Evolutionary conservation across 2,797 vertebrate genomes (phyloP).

Genomic region (Chelidonichthys spinosus): DNA sequence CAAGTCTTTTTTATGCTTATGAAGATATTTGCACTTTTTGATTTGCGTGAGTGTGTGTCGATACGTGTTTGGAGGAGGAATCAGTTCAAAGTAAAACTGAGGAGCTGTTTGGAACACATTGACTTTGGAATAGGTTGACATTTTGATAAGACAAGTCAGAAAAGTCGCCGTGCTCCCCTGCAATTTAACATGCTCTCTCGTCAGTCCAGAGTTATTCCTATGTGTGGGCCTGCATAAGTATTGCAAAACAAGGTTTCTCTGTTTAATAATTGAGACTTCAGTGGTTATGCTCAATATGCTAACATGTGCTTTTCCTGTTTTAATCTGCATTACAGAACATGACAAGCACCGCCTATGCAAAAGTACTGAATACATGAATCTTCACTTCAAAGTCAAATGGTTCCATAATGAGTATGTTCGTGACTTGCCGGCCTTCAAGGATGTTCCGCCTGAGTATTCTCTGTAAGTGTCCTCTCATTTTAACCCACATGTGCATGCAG

Average conservation of each 20-base stretch:
- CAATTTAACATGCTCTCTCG: not conserved
- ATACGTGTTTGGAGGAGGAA: not conserved
- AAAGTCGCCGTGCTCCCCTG: not conserved
- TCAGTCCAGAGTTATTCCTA: not conserved
- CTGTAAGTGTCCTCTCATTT: constrained; percentile 87
- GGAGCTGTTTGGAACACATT: not conserved
- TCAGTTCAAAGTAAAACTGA: constrained; percentile 5
- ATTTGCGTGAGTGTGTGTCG: not conserved
- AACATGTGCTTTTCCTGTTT: constrained; percentile 61
- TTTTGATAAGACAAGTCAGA: no score
- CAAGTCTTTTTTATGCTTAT: constrained; percentile 24
- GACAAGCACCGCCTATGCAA: constrained; percentile 98
- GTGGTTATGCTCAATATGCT: constrained; percentile 17
- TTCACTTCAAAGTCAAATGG: constrained; percentile 99
- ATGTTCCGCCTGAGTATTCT: constrained; percentile 94
- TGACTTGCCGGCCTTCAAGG: constrained; percentile 94
- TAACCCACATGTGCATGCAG: not conserved
- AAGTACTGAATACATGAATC: constrained; percentile 99
- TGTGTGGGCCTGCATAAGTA: not conserved
- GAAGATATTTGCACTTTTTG: constrained; percentile 16
- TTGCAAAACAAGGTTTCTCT: constrained; percentile 4
- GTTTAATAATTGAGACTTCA: constrained; percentile 1
- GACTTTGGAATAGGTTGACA: not conserved
- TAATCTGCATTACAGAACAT: constrained; percentile 90
- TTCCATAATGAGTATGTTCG: constrained; percentile 98